These are phyloP conservation scores for Prionace glauca DNA, from an alignment of 2,797 vertebrate species.

Conservation along the genomic window DNA sequence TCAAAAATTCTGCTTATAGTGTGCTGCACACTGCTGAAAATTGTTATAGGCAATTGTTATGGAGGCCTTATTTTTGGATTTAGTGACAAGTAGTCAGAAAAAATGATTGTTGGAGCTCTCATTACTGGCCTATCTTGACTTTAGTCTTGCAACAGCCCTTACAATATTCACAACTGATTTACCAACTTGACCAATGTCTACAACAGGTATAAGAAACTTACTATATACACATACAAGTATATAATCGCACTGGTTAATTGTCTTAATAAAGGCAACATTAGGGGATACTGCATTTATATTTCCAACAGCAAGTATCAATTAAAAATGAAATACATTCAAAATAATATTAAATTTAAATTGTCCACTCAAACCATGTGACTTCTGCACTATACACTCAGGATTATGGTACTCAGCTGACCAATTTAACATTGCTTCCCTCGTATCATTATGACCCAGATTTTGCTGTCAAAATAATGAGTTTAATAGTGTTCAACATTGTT, in stretches of 20 bases:
- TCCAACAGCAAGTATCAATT: neutral
- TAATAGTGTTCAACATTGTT: neutral
- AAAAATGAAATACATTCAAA: slow-evolving; percentile 17
- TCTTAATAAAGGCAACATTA: neutral
- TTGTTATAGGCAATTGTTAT: neutral
- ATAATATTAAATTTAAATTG: neutral
- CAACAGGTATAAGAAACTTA: neutral
- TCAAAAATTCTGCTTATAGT: neutral
- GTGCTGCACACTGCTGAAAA: neutral
- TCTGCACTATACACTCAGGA: neutral
- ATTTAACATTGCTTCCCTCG: neutral
- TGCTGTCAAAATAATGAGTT: neutral
- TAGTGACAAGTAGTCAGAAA: neutral
- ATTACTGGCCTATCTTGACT: neutral
- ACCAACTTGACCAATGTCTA: neutral
- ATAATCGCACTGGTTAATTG: neutral
- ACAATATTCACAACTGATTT: neutral
- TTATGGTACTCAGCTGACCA: neutral
- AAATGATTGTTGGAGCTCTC: neutral
- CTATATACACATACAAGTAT: neutral
- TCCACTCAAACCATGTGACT: too few species aligned
- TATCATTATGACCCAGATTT: neutral
- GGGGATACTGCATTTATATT: neutral
- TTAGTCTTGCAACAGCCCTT: neutral
- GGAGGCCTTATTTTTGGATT: neutral